These are phyloP conservation scores for Copsychus sechellarum DNA, from an alignment of 2,113 vertebrate species.

Conservation along the genomic window DNA sequence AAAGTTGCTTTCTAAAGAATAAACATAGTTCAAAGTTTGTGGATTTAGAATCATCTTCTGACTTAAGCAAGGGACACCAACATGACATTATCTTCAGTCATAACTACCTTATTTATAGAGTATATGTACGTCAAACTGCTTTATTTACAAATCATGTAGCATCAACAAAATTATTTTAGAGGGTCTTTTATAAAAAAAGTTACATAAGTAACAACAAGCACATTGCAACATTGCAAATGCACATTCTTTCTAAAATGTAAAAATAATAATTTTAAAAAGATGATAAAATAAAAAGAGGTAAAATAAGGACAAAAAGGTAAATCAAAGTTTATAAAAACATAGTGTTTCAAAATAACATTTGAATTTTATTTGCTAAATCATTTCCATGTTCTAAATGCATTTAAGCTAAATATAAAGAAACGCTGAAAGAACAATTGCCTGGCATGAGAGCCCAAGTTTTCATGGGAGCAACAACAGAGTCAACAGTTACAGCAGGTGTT, in stretches of 20 bases:
- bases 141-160: background rate
- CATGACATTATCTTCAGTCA: background rate
- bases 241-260: background rate
- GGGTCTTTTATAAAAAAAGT: background rate
- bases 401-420: background rate
- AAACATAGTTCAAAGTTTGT: background rate
- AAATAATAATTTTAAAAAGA: background rate
- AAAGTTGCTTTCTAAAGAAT: background rate
- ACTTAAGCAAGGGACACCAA: background rate
- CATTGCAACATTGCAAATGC: background rate
- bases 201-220: background rate
- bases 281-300: background rate
- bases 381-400: background rate
- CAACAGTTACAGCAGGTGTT: slow-evolving; percentile 17
- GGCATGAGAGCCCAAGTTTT: slow-evolving; percentile 1
- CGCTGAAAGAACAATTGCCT: background rate
- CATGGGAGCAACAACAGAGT: background rate
- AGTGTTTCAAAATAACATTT: background rate
- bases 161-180: background rate
- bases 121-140: background rate
- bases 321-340: background rate
- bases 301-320: background rate
- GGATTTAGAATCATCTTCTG: background rate
- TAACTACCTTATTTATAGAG: background rate
- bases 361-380: background rate